These are phyloP conservation scores for Montipora sp. DNA, from an alignment of 64 coral and sea anemone species.

Conservation along the genomic window DNA sequence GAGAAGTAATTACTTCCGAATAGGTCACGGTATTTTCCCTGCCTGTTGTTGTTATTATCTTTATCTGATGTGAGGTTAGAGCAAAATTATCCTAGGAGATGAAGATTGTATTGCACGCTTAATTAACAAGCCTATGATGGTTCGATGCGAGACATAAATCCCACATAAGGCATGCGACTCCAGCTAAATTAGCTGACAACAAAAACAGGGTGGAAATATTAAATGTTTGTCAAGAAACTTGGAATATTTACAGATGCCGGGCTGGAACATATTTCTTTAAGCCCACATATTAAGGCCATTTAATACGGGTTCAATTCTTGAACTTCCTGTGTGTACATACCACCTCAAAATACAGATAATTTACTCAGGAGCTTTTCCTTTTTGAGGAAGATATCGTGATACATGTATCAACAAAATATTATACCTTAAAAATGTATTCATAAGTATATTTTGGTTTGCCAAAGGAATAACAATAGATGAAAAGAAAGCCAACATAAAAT, in stretches of 20 bases:
- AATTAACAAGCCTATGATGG: not conserved
- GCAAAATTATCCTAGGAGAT: not conserved
- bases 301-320: not conserved
- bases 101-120: not conserved
- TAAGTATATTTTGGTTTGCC: constrained; percentile 28
- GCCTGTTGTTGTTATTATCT: not conserved
- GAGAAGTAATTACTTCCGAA: not conserved
- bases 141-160: not conserved
- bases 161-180: not conserved
- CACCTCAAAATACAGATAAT: not conserved
- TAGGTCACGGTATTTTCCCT: not conserved
- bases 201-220: not conserved
- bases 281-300: not conserved
- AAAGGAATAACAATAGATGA: not conserved
- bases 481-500: not conserved
- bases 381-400: not conserved
- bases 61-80: too few species aligned
- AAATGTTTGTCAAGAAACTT: not conserved
- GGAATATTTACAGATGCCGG: not conserved
- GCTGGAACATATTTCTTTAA: not conserved
- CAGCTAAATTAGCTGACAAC: not conserved
- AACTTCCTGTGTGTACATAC: constrained; percentile 10
- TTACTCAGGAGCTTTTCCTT: not conserved
- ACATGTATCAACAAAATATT: constrained; percentile 9
- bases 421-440: not conserved